These are phyloP conservation scores for Orchesella flavescens DNA, from an alignment of 2,888 invertebrate genomes.

Conservation along the genomic window DNA sequence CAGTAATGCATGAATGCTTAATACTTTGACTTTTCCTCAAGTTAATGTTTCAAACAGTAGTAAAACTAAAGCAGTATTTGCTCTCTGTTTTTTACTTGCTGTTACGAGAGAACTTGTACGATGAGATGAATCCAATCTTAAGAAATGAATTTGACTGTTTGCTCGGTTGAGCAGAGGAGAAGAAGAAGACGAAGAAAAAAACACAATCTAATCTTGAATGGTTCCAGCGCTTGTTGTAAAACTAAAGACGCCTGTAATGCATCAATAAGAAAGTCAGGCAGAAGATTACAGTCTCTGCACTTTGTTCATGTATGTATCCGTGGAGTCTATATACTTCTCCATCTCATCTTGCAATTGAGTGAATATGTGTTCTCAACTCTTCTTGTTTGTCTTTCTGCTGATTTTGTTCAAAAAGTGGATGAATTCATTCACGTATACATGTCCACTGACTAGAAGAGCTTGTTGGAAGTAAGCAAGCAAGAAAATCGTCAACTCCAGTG, in stretches of 20 bases:
- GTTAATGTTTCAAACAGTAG: constrained; percentile 22
- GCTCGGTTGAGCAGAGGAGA: constrained; percentile 19
- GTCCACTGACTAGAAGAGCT: constrained; percentile 32
- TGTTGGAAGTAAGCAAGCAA: constrained; percentile 39
- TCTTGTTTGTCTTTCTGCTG: background rate
- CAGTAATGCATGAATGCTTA: constrained; percentile 1
- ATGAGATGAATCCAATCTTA: constrained; percentile 33
- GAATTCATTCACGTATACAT: constrained; percentile 9
- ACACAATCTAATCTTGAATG: constrained; percentile 42
- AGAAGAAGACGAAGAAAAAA: background rate
- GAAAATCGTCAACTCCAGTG: constrained; percentile 47
- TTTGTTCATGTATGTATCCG: background rate
- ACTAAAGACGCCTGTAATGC: constrained; percentile 28
- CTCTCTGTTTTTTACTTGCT: background rate
- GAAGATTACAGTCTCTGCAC: constrained; percentile 42
- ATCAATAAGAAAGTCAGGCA: constrained; percentile 41
- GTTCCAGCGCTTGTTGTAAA: constrained; percentile 7
- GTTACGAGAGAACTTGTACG: constrained; percentile 6
- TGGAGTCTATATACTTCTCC: background rate
- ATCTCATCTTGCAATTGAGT: background rate
- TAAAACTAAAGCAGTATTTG: constrained; percentile 19
- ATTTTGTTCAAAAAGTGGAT: constrained; percentile 12
- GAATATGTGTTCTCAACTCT: background rate
- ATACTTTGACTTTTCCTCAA: constrained; percentile 13
- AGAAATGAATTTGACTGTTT: constrained; percentile 34